Evolutionary conservation across 2,797 vertebrate species (phyloP).

Genomic region (Setipinna tenuifilis): DNA sequence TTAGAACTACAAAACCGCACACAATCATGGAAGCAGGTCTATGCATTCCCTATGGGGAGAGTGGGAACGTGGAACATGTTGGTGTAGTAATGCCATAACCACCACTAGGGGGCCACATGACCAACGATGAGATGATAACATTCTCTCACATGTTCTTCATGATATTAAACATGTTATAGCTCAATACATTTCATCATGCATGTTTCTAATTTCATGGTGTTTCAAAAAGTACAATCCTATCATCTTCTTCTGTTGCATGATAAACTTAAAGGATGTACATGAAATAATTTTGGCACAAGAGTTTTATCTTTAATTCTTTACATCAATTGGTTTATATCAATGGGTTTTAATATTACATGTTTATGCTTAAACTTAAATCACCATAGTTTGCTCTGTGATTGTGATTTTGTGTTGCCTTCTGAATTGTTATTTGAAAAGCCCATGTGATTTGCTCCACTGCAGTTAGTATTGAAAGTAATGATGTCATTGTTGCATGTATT

Average conservation of each 20-base stretch:
- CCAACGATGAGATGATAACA: slow-evolving; percentile 55
- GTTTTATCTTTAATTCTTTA: neutral
- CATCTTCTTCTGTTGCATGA: neutral
- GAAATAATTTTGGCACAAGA: neutral
- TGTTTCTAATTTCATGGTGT: neutral
- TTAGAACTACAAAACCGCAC: neutral
- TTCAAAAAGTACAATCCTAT: neutral
- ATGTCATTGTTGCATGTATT: neutral
- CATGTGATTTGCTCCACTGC: neutral
- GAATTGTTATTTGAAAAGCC: neutral
- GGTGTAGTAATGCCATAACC: slow-evolving; percentile 62
- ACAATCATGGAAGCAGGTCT: neutral
- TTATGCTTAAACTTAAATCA: neutral
- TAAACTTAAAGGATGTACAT: neutral
- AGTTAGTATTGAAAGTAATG: neutral
- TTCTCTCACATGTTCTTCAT: slow-evolving; percentile 8
- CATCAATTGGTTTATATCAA: neutral
- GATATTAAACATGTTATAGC: neutral
- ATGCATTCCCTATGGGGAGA: neutral
- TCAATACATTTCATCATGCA: neutral
- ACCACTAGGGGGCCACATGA: slow-evolving; percentile 78
- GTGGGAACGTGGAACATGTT: slow-evolving; percentile 1
- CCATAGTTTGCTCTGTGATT: neutral
- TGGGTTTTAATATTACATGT: neutral
- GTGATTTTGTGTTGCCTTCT: neutral